Evolutionary conservation across 2,888 invertebrate species (phyloP), one percentile per base, ranked within the genome.

Genomic region (Erebia palarica): DNA sequence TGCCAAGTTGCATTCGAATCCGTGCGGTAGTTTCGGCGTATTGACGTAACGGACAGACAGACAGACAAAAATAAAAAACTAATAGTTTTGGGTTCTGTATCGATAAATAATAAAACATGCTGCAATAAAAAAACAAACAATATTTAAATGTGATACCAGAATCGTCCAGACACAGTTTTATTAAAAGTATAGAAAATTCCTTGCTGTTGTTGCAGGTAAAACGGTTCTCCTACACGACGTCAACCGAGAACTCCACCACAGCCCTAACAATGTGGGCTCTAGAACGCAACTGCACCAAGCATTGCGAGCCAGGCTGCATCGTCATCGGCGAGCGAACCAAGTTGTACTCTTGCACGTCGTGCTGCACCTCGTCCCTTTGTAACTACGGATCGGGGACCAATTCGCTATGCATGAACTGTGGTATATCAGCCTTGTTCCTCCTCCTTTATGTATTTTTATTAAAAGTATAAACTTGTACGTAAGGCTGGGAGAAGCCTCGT

Each of bases 261-360:
- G 92, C 90, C 65, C 83, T 90, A 53, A 95, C 96, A 84, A 95
- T 97, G 94, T 98, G 97, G 97, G 96, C 97, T 0, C 83, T 97
- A 71, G 97, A 97, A 84, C 94, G 98, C 13, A 96, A 96, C 84
- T 98, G 98, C 84, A 95, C 96, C 0, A 96, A 96, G 79, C 96
- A 95, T 81, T 98, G 98, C 87, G 97, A 97, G 78, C 95, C 97
- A 0, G 97, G 97, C 13, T 98, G 97, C 88, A 97, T 98, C 80
- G 95, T 97, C 65, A 97, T 98, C 76, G 98, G 98, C 0, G 98
- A 98, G 84, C 92, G 98, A 65, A 97, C 97, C 7, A 98, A 98
- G 83, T 90, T 98, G 1, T 97, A 97, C 87, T 97, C 97, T 14
- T 98, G 98, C 86, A 97, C 97, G 0, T 96, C 96, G 0, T 98